phyloP scores from a whole-genome alignment of 2,797 vertebrate species.

The Syngnathus rostellatus region DNA sequence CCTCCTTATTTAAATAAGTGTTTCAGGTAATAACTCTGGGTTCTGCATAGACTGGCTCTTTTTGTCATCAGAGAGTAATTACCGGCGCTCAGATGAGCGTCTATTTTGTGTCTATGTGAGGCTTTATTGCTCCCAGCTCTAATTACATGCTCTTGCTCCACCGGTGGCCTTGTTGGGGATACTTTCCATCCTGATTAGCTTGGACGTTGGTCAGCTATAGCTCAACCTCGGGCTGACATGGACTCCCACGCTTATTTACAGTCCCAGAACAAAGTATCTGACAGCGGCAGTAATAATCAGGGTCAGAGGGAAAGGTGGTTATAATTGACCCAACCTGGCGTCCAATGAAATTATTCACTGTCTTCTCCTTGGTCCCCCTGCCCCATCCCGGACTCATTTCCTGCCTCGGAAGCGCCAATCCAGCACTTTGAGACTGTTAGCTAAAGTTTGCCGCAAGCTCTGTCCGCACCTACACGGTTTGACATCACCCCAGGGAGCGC shows the following conservation, averaged over 20 bases:
- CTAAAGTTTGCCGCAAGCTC: constrained; percentile 32
- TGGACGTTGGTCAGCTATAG: constrained; percentile 25
- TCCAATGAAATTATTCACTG: constrained; percentile 23
- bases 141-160: constrained; percentile 44
- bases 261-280: constrained; percentile 35
- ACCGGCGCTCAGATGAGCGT: constrained; percentile 5
- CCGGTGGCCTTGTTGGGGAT: constrained; percentile 32
- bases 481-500: constrained; percentile 38
- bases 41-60: constrained; percentile 46
- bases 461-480: constrained; percentile 16
- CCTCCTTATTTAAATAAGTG: constrained; percentile 39
- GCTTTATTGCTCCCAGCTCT: constrained; percentile 46
- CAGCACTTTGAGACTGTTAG: constrained; percentile 45
- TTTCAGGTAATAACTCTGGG: constrained; percentile 49
- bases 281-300: constrained; percentile 31
- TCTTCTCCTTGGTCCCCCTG: constrained; percentile 13
- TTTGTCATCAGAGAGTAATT: constrained; percentile 33
- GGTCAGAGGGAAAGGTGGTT: constrained; percentile 15
- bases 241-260: constrained; percentile 38
- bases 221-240: constrained; percentile 21
- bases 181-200: constrained; percentile 31
- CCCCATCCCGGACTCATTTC: constrained; percentile 18
- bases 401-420: constrained; percentile 29
- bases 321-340: constrained; percentile 30
- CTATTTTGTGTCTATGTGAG: constrained; percentile 20